phyloP scores from a whole-genome alignment of 1,140 invertebrate genomes.

The Caenorhabditis remanei region DNA sequence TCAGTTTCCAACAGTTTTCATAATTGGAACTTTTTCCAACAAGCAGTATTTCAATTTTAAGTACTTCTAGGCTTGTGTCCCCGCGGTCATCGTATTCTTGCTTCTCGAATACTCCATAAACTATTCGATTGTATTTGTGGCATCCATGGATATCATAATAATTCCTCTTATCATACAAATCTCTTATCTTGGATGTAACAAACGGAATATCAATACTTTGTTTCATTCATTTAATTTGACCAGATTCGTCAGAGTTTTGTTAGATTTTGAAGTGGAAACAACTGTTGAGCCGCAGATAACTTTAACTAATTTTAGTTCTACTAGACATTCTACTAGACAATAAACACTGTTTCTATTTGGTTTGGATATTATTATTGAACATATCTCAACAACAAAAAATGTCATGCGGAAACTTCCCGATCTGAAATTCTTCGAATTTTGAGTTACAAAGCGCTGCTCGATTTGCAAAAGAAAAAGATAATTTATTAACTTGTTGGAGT shows the following conservation, averaged over 20 bases:
- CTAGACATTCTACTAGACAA: background rate
- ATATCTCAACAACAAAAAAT: no score
- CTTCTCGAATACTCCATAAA: background rate
- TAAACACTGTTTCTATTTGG: no score
- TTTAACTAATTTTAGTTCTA: background rate
- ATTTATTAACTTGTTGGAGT: no score
- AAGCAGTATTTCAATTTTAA: background rate
- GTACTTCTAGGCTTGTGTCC: background rate
- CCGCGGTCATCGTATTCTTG: background rate
- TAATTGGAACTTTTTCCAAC: no score
- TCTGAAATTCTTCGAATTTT: no score
- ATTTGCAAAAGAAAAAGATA: no score
- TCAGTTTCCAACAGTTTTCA: no score
- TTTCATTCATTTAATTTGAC: background rate
- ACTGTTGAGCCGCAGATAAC: background rate
- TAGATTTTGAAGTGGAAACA: background rate
- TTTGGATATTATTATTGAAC: no score
- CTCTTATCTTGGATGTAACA: conserved; percentile 13
- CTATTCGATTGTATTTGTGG: background rate
- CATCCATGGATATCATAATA: background rate
- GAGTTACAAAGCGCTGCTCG: no score
- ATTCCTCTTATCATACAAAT: background rate
- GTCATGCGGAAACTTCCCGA: no score
- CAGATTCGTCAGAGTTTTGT: background rate
- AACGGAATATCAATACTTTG: background rate